Evolutionary conservation across 2,888 invertebrate genomes (phyloP), one percentile per base, ranked within the genome.

Genomic region (Nomada hirtipes): DNA sequence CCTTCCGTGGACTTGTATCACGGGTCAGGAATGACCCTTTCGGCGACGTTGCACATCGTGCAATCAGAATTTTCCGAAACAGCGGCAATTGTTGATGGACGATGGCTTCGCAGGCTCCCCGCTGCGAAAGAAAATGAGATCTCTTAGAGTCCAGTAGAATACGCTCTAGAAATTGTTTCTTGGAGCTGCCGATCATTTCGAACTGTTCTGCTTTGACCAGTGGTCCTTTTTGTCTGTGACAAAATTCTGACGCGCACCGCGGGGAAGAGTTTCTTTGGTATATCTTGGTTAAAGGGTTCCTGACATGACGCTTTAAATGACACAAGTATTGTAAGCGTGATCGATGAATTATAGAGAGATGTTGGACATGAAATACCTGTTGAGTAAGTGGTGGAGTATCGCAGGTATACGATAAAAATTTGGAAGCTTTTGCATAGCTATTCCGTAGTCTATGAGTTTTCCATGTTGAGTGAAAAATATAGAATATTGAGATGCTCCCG

Each of bases 1-100:
- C 65, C 70, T 76, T 76, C 72, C 81, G 71, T 61, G 64, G 67
- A 74, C 79, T 73, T 76, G 73, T 73, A 63, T 53, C 72, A 74
- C 79, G 85, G 85, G 81, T 77, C 67, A 72, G 15, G 76, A 57
- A 80, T 64, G 73, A 75, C 52, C 67, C 72, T 67, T 70, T 68
- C 36, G 55, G 23, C 26, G 44, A 11, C 7, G 4, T 1, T 0
- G 11, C 47, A 20, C 20, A 9, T 55, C 18, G 50, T 7, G 18
- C 44, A 36, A n/a, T 26, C 4, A 36, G 36, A 7, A 36, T 36
- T 36, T 36, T 36, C 36, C 36, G 36, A 36, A 7, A 36, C 55
- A 2, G 36, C 11, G 29, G 68, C 78, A 79, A 79, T 69, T 7
- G 50, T 42, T 63, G 11, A 44, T 20, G 18, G n/a, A 2, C 11